Evolutionary conservation across 2,888 invertebrate species (phyloP).

Genomic region (Steinernema carpocapsae): DNA sequence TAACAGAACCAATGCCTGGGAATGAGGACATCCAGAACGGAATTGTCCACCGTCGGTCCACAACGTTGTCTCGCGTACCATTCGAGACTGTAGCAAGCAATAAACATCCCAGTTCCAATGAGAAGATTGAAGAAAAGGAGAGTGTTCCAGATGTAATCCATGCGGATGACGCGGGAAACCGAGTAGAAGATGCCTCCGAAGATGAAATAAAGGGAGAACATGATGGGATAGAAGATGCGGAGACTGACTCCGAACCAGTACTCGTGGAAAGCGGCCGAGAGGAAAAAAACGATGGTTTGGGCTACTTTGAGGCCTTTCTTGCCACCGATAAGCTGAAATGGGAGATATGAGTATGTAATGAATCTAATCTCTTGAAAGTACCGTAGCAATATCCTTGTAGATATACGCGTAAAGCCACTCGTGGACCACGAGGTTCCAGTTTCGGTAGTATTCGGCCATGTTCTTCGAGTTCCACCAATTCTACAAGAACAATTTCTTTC

Average conservation of each 20-base stretch:
- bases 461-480: slow-evolving; percentile 92
- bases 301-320: slow-evolving; percentile 70
- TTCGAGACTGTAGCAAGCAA: slow-evolving; percentile 76
- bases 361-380: slow-evolving; percentile 9
- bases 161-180: slow-evolving; percentile 71
- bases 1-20: slow-evolving; percentile 59
- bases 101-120: slow-evolving; percentile 74
- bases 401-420: slow-evolving; percentile 91
- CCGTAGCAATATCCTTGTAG: slow-evolving; percentile 76
- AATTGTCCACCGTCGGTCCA: slow-evolving; percentile 48
- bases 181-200: slow-evolving; percentile 74
- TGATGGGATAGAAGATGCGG: slow-evolving; percentile 85
- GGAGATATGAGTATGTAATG: background rate
- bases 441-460: slow-evolving; percentile 84
- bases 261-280: slow-evolving; percentile 88
- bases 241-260: slow-evolving; percentile 81
- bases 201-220: slow-evolving; percentile 80
- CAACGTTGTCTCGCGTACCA: slow-evolving; percentile 77
- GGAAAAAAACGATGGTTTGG: slow-evolving; percentile 77
- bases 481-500: slow-evolving; percentile 72
- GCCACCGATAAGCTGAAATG: slow-evolving; percentile 54
- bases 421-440: slow-evolving; percentile 92
- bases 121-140: slow-evolving; percentile 83
- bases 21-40: slow-evolving; percentile 48
- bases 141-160: slow-evolving; percentile 77